Conservation (phyloP, 2,113 vertebrate species). For the Lucifuga dentata region DNA sequence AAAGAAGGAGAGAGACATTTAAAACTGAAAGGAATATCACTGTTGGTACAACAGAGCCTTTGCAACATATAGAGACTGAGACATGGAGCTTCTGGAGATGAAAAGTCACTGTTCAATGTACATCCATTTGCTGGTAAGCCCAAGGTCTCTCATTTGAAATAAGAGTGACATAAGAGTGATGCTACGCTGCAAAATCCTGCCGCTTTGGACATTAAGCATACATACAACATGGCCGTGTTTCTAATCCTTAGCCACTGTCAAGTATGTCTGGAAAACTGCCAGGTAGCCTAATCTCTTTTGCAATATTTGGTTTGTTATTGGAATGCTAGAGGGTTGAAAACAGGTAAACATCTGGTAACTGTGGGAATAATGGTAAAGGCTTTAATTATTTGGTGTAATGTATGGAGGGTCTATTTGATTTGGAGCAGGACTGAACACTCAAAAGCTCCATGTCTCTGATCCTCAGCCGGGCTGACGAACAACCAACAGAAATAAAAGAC, state of each 20-base stretch:
- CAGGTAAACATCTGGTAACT: slow-evolving; percentile 37
- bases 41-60: slow-evolving; percentile 83
- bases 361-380: slow-evolving; percentile 56
- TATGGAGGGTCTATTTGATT: slow-evolving; percentile 47
- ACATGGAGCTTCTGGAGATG: slow-evolving; percentile 68
- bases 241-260: slow-evolving; percentile 59
- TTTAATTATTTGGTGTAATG: slow-evolving; percentile 36
- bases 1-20: slow-evolving; percentile 73
- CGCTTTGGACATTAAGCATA: slow-evolving; percentile 25
- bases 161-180: slow-evolving; percentile 42
- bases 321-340: slow-evolving; percentile 72
- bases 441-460: slow-evolving; percentile 74
- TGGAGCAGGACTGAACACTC: slow-evolving; percentile 48
- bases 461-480: slow-evolving; percentile 48
- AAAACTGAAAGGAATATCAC: slow-evolving; percentile 76
- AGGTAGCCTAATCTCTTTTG: slow-evolving; percentile 69
- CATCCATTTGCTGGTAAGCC: slow-evolving; percentile 61
- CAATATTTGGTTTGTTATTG: slow-evolving; percentile 76
- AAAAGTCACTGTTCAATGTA: slow-evolving; percentile 42
- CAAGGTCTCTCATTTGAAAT: slow-evolving; percentile 49
- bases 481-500: slow-evolving; percentile 35
- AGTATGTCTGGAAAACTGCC: slow-evolving; percentile 44
- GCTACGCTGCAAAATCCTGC: slow-evolving; percentile 32
- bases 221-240: slow-evolving; percentile 25
- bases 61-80: slow-evolving; percentile 76